Conservation (phyloP, 2,113 vertebrate genomes). For the Myanophis thanlyinensis region DNA sequence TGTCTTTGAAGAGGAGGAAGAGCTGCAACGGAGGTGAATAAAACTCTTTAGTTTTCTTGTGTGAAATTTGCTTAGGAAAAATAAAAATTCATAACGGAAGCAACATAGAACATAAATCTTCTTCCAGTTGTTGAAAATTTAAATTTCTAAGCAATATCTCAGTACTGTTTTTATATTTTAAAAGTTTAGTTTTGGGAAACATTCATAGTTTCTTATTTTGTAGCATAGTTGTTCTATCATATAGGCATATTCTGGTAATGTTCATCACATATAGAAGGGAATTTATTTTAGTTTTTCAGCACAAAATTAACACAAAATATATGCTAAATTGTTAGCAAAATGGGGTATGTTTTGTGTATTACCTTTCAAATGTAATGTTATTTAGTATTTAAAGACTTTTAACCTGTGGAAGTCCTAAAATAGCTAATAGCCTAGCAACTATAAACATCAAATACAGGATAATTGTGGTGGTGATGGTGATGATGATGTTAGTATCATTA, state of each 20-base stretch:
- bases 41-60: background rate
- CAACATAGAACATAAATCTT: background rate
- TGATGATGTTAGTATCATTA: background rate
- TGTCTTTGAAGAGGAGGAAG: conserved; percentile 86
- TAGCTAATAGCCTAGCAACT: background rate
- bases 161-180: background rate
- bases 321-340: background rate
- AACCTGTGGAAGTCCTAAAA: background rate
- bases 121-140: background rate
- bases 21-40: conserved; percentile 84
- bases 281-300: background rate
- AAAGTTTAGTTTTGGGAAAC: background rate
- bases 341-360: background rate
- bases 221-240: background rate
- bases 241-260: background rate
- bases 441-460: background rate
- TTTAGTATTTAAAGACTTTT: background rate
- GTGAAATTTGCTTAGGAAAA: background rate
- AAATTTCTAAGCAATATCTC: background rate
- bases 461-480: background rate
- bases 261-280: background rate
- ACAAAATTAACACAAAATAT: background rate
- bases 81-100: background rate
- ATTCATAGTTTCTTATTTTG: background rate
- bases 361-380: background rate